Base-by-base conservation (phyloP, 2,113 vertebrate genomes). In the Silurus asotus region DNA sequence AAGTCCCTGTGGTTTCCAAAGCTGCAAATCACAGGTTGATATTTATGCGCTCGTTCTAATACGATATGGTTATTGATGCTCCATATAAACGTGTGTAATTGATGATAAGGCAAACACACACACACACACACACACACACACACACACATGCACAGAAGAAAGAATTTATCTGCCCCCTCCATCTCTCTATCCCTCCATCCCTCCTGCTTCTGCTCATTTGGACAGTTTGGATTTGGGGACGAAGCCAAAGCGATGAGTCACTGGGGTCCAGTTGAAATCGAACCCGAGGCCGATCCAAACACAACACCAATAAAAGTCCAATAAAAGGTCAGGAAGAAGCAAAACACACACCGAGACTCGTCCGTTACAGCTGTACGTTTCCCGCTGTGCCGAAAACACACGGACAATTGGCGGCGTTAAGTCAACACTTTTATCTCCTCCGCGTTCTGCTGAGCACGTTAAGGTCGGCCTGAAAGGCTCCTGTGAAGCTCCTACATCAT, bases 381-480 rank as follows among this genome's bases (percentile, higher is more conserved):
- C 51, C 55, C 72, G 53, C 67, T 8, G 55, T 58, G 77, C 72
- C 58, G 28, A 83, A 84, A 88, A 82, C 69, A 69, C 81, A 67
- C 75, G 64, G 86, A 81, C 82, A 86, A 70, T 59, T 82, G 70
- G 70, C 25, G 9, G 62, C 59, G 81, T 80, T 77, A 89, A 89
- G 88, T 65, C 77, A 67, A 79, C 84, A 65, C 81, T 84, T 77
- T 87, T 81, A 58, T 79, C 87, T 80, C 65, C 49, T 37, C 74
- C 19, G 0, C 64, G 64, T 51, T 87, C 81, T 88, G 86, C 87
- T 84, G 81, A 89, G 83, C 55, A 74, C 62, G 53, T 80, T 86
- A 75, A 81, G 85, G 85, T 61, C 81, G 78, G 79, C 67, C 84
- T 90, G 84, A 87, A 88, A 86, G 86, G 11, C 69, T 76, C 74